These are phyloP conservation scores for Diplosoma virens DNA, from an alignment of 23 tunicate genomes.

Conservation along the genomic window DNA sequence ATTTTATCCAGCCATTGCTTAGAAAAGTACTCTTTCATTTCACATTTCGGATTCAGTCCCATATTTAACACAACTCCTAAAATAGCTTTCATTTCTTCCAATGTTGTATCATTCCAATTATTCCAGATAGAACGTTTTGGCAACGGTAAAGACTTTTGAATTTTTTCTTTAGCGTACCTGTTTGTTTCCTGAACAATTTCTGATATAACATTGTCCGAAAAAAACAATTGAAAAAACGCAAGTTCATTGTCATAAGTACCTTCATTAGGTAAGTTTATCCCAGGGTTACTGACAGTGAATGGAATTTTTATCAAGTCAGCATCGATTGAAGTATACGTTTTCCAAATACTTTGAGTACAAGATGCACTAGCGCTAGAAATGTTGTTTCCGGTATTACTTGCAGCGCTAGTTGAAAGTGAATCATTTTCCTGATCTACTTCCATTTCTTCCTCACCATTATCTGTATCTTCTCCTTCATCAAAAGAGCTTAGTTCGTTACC, in stretches of 20 bases:
- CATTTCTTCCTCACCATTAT: neutral
- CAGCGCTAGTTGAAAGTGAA: slow-evolving; percentile 1
- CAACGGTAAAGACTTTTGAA: slow-evolving; percentile 1
- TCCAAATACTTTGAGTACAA: slow-evolving; percentile 21
- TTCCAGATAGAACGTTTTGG: slow-evolving; percentile 17
- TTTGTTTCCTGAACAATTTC: slow-evolving; percentile 26
- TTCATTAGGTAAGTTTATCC: slow-evolving; percentile 24
- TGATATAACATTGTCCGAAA: slow-evolving; percentile 9
- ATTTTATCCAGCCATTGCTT: slow-evolving; percentile 14
- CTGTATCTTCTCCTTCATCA: slow-evolving; percentile 19
- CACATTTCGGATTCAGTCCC: slow-evolving; percentile 20
- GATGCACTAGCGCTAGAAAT: neutral
- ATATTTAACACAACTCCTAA: slow-evolving; percentile 33
- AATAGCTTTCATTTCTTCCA: slow-evolving; percentile 27
- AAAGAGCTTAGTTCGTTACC: neutral
- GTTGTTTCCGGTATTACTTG: neutral
- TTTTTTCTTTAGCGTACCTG: slow-evolving; percentile 21
- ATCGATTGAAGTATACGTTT: slow-evolving; percentile 12
- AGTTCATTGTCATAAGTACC: slow-evolving; percentile 29
- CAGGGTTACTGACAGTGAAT: slow-evolving; percentile 34
- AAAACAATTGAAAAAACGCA: slow-evolving; percentile 35
- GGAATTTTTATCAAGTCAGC: slow-evolving; percentile 2
- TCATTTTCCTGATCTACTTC: slow-evolving; percentile 17
- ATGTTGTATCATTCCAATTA: slow-evolving; percentile 19
- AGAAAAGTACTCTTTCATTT: slow-evolving; percentile 26